These are phyloP conservation scores for Cheilinus undulatus DNA, from an alignment of 2,113 vertebrate genomes.

Conservation along the genomic window DNA sequence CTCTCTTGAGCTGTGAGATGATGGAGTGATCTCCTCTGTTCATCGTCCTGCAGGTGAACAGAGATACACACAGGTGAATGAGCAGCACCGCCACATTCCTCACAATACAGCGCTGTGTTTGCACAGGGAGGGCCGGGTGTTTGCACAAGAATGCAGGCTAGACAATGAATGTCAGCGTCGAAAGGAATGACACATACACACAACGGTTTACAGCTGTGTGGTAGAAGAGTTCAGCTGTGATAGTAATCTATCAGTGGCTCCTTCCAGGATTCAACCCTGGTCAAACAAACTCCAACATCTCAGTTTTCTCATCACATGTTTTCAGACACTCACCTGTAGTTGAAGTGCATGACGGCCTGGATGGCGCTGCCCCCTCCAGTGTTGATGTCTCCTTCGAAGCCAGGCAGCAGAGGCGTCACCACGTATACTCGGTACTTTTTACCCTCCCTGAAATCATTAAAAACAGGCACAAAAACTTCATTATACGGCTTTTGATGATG, in stretches of 20 bases:
- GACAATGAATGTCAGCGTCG: conserved; percentile 3
- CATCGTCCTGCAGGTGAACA: conserved; percentile 88
- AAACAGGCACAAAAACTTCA: neutral
- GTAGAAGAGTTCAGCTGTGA: conserved; percentile 15
- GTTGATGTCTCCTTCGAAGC: conserved; percentile 96
- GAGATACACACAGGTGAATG: neutral
- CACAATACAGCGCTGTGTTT: conserved; percentile 22
- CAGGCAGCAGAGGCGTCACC: conserved; percentile 94
- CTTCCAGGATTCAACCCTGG: neutral
- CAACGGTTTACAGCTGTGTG: neutral
- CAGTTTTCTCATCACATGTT: too few relatives aligned
- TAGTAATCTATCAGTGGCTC: neutral
- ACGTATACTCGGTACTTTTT: conserved; percentile 92
- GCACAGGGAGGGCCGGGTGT: conserved; percentile 9
- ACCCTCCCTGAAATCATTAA: conserved; percentile 82
- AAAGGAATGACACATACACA: conserved; percentile 8
- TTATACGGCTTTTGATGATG: too few relatives aligned
- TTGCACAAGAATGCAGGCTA: conserved; percentile 20
- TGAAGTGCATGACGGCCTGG: conserved; percentile 98
- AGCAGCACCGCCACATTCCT: conserved; percentile 22
- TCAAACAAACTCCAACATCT: conserved; percentile 3
- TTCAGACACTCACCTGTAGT: conserved; percentile 89
- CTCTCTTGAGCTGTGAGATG: conserved; percentile 89
- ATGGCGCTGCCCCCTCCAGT: conserved; percentile 94
- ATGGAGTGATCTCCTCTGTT: conserved; percentile 95